These are phyloP conservation scores for Acrocyrtus sp. DNA, from an alignment of 2,888 invertebrate genomes.

Conservation along the genomic window DNA sequence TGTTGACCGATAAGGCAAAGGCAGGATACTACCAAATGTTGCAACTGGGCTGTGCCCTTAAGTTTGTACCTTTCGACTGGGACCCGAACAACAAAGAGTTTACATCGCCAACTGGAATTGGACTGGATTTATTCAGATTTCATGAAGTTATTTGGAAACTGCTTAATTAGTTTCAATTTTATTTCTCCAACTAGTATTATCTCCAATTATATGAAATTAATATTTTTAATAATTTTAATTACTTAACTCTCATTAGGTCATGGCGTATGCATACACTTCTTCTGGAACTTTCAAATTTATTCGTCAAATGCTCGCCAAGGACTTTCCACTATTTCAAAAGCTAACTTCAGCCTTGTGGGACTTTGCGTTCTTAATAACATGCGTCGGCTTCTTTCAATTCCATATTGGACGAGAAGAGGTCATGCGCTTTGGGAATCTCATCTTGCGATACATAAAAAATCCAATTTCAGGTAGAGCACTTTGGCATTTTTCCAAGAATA, in stretches of 20 bases:
- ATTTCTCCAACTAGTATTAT: too few relatives aligned
- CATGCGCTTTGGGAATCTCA: slow-evolving; percentile 7
- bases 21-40: neutral
- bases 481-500: too few relatives aligned
- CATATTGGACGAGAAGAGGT: neutral
- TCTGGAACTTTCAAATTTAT: neutral
- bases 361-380: neutral
- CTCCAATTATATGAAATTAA: too few relatives aligned
- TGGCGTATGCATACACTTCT: neutral
- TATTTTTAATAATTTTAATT: too few relatives aligned
- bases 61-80: neutral
- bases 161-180: too few relatives aligned
- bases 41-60: neutral
- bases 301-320: neutral
- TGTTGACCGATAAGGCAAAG: neutral
- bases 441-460: neutral
- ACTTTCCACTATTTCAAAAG: slow-evolving; percentile 3
- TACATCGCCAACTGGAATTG: neutral
- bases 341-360: neutral
- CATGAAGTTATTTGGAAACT: too few relatives aligned
- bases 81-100: neutral
- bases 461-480: too few relatives aligned
- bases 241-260: neutral
- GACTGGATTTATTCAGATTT: too few relatives aligned
- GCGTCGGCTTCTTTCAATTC: slow-evolving; percentile 6